Evolutionary conservation across 92 coral and sea anemone species (phyloP).

Genomic region (Siderastrea radians): DNA sequence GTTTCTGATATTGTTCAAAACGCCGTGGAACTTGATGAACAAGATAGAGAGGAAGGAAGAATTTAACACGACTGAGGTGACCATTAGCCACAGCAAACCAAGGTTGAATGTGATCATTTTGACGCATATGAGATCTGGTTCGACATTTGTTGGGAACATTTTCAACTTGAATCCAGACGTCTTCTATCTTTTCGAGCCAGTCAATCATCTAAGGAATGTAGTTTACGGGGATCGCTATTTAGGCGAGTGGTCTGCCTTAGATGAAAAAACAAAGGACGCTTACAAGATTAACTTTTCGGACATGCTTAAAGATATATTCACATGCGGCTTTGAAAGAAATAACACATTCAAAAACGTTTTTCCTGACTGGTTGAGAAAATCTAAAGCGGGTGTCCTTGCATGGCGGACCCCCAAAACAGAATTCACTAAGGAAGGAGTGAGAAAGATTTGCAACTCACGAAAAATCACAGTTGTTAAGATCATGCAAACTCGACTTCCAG

Average conservation of each 20-base stretch:
- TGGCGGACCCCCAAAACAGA: too few species aligned
- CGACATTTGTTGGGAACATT: constrained; percentile 51
- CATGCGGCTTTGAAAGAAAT: not conserved
- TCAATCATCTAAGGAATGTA: not conserved
- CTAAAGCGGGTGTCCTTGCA: too few species aligned
- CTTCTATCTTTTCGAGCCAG: constrained; percentile 57
- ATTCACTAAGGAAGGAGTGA: not conserved
- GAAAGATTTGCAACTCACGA: not conserved
- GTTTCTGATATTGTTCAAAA: too few species aligned
- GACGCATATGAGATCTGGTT: constrained; percentile 59
- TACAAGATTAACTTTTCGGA: not conserved
- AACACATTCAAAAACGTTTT: not conserved
- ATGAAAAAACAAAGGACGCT: not conserved
- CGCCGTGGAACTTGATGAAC: too few species aligned
- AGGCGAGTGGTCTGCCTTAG: constrained; percentile 12
- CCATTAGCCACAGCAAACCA: not conserved
- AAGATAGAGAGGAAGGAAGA: too few species aligned
- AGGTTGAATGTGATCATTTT: constrained; percentile 55
- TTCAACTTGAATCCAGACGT: constrained; percentile 55
- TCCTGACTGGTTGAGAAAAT: constrained; percentile 6
- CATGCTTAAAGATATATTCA: not conserved
- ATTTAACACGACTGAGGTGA: too few species aligned
- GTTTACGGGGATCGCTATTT: not conserved
- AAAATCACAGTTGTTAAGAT: constrained; percentile 16
- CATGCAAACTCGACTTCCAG: too few species aligned